Conservation (phyloP, 2,113 vertebrate genomes). For the Cervus canadensis region DNA sequence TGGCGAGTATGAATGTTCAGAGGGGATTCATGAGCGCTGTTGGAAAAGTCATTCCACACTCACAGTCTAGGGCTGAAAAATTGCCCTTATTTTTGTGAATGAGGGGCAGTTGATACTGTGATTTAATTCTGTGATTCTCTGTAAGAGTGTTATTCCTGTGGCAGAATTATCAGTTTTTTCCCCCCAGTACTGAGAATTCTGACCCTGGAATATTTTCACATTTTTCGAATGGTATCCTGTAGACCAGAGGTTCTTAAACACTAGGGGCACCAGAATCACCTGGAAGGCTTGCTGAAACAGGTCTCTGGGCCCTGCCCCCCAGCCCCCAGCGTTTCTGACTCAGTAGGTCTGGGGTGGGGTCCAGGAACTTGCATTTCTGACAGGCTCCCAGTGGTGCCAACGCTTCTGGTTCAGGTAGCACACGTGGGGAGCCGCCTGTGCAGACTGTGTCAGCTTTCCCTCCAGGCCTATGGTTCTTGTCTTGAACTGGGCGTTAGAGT, state of each 20-base stretch:
- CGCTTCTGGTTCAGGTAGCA: background rate
- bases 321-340: background rate
- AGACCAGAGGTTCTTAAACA: background rate
- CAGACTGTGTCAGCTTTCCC: background rate
- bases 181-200: background rate
- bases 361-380: background rate
- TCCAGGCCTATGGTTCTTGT: background rate
- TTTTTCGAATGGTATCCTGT: background rate
- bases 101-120: background rate
- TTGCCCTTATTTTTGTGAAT: background rate
- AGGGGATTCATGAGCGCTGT: fast-evolving
- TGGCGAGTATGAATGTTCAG: fast-evolving
- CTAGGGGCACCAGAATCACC: background rate
- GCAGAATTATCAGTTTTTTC: background rate
- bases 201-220: background rate
- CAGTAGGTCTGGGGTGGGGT: background rate
- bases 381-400: background rate
- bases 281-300: background rate
- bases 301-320: background rate
- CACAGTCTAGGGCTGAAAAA: background rate
- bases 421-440: background rate
- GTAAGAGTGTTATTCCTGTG: background rate
- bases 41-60: background rate
- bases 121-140: background rate
- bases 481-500: background rate